Evolutionary conservation across 2,113 vertebrate genomes (phyloP).

Genomic region (Archilochus colubris): DNA sequence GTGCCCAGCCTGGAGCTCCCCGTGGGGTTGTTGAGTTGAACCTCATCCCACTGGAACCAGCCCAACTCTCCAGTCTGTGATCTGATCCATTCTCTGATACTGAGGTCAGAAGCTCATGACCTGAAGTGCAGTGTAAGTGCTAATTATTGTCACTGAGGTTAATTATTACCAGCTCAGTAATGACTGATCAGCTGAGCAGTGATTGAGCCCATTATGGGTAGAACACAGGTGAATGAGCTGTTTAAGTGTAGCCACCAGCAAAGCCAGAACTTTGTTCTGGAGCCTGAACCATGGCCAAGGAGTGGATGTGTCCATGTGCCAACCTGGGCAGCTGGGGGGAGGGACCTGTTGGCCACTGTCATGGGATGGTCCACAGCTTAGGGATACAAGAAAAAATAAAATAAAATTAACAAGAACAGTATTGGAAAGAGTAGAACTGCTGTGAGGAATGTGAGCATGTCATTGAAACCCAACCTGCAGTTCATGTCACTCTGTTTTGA

Average conservation of each 20-base stretch:
- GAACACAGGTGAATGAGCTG: background rate
- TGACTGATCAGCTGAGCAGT: background rate
- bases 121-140: background rate
- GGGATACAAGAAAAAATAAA: background rate
- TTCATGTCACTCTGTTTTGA: rapidly evolving
- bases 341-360: rapidly evolving
- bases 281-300: background rate
- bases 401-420: background rate
- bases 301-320: rapidly evolving
- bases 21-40: no score
- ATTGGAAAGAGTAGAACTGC: background rate
- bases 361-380: rapidly evolving
- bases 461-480: background rate
- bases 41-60: no score
- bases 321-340: background rate
- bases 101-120: background rate
- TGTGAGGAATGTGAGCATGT: background rate
- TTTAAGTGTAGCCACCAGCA: rapidly evolving
- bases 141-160: background rate
- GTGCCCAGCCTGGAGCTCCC: no score
- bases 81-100: no score
- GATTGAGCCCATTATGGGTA: background rate
- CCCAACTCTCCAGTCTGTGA: no score
- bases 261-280: background rate
- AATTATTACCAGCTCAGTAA: background rate